Evolutionary conservation across 2,113 vertebrate species (phyloP), one percentile per base, ranked within the genome.

Genomic region (Noturus placidus): DNA sequence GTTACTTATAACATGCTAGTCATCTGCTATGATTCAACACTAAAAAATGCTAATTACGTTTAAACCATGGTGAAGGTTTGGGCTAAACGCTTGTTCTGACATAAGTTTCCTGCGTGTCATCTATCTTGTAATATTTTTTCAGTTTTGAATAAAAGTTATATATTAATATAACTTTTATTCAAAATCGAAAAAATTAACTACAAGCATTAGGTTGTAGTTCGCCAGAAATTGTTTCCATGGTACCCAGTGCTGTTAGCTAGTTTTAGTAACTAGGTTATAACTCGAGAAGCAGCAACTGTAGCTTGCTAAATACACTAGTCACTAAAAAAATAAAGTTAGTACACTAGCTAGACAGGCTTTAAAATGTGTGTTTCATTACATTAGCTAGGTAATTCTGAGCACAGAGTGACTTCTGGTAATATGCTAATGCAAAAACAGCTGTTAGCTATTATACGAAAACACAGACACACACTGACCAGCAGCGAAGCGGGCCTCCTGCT

Each of bases 401-500:
- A 22, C 20, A 74, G 19, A 74, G 70, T 1, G 4, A 74, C 35
- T 42, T 74, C 19, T 74, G 19, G n/a, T 25, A 74, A 74, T 74
- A 74, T 74, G 2, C 3, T 38, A 38, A 74, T 10, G 42, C 70
- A 74, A 22, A 42, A 11, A 70, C 3, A 17, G 30, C 15, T 33
- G 30, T 17, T 15, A 67, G 13, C 30, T 69, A 33, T 15, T 0
- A 46, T 14, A 70, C 65, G 17, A 4, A 17, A n/a, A 52, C 59
- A 42, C 84, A 50, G 56, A 33, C 59, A 33, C 35, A 38, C 56
- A 88, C 92, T 87, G 88, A 99, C 98, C 98, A 3, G 98, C 98
- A 46, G 98, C 98, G 2, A 99, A 99, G 82, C 97, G 96, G 0
- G 98, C 98, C 93, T 99, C 98, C 92, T 99, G 97, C 89, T 99